Percentiles rank a stretch among this genome's conserved stretches.
Conservation (phyloP, 2,888 invertebrate genomes). For the Epiblema foenella region DNA sequence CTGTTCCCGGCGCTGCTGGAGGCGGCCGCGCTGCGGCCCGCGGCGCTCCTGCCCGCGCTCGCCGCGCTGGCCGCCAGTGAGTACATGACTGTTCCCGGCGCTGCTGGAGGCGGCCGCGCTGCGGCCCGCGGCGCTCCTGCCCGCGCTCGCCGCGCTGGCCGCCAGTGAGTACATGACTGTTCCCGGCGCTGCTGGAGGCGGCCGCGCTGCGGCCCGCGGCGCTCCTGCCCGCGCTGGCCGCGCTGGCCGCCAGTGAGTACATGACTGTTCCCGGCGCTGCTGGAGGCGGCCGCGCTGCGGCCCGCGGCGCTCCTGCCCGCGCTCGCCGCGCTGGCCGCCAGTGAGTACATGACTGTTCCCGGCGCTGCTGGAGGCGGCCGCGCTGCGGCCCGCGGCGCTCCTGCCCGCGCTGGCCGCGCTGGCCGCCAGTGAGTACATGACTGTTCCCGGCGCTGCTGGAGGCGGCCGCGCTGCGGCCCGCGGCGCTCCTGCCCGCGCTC, state of each 20-base stretch:
- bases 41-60: conserved; percentile 58
- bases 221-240: conserved; percentile 57
- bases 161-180: too few relatives aligned
- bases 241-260: too few relatives aligned
- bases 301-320: conserved; percentile 59
- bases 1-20: conserved; percentile 56
- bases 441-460: conserved; percentile 56
- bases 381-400: conserved; percentile 53
- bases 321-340: conserved; percentile 56
- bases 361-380: conserved; percentile 50
- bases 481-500: conserved; percentile 58
- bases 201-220: conserved; percentile 51
- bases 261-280: conserved; percentile 59
- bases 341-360: too few relatives aligned
- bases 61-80: conserved; percentile 57
- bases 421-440: too few relatives aligned
- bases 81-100: too few relatives aligned
- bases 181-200: conserved; percentile 53
- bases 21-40: conserved; percentile 47
- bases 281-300: conserved; percentile 43
- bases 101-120: conserved; percentile 46
- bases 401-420: conserved; percentile 58
- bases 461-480: conserved; percentile 47
- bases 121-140: conserved; percentile 55
- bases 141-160: conserved; percentile 58